phyloP scores from a whole-genome alignment of 2,797 vertebrate genomes.

The Coccyzus lansbergi region DNA sequence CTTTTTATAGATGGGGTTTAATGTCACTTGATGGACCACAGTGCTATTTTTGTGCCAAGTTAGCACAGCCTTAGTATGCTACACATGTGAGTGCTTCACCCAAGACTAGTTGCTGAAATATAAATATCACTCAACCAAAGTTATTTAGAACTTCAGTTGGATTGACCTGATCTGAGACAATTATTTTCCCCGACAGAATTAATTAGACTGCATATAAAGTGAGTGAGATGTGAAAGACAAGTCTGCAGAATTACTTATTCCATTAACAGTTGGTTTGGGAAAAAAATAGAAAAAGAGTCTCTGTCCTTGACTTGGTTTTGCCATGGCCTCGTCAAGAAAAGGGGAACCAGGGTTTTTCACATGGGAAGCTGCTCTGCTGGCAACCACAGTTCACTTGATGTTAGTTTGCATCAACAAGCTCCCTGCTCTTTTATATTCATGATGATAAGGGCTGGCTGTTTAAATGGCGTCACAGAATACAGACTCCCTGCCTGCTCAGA shows the following conservation, averaged over 20 bases:
- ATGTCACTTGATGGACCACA: constrained; percentile 5
- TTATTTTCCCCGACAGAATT: constrained; percentile 74
- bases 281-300: not conserved
- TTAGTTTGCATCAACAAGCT: constrained; percentile 37
- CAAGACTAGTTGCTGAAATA: constrained; percentile 65
- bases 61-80: constrained; percentile 62
- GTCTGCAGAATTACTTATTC: constrained; percentile 59
- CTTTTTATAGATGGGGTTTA: constrained; percentile 61
- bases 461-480: not conserved
- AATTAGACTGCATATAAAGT: constrained; percentile 73
- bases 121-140: constrained; percentile 64
- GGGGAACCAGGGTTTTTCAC: constrained; percentile 8
- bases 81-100: not conserved
- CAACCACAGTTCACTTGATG: constrained; percentile 11
- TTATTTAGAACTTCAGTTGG: constrained; percentile 69
- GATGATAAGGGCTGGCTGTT: constrained; percentile 35
- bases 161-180: constrained; percentile 68
- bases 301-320: constrained; percentile 55
- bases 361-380: constrained; percentile 40
- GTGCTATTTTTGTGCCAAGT: constrained; percentile 41
- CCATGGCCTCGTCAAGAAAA: constrained; percentile 9
- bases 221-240: constrained; percentile 68
- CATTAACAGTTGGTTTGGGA: constrained; percentile 30
- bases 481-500: not conserved
- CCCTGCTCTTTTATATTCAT: not conserved